Base-by-base conservation (phyloP, 2,888 invertebrate species). In the Melanostoma scalare region DNA sequence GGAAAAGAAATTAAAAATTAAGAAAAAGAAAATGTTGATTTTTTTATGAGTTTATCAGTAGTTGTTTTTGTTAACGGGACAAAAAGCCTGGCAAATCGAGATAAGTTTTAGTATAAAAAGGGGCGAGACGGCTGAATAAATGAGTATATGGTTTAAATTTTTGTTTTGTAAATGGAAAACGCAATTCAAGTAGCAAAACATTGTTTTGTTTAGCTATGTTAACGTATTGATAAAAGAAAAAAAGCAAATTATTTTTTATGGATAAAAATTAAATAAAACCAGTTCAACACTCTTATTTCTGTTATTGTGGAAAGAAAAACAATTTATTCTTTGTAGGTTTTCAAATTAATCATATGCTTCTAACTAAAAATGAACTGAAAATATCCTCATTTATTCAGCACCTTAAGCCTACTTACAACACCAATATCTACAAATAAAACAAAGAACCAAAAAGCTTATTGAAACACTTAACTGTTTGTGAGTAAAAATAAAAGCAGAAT, bases 41-140 rank as follows among this genome's bases (percentile, higher is more conserved):
- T 73, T 78, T 84, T 68, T 42, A 30, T 69, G 40, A 69, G 56
- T 80, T 76, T 73, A 56, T 77, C 74, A 10, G 46, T 75, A 40
- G 55, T 71, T 75, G 20, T 20, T 81, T 68, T 69, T 35, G 44
- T 81, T 46, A 20, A 72, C 75, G 88, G 88, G 89, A 88, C 87
- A 88, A 91, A 84, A 91, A 91, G 91, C 91, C 91, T 91, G 90
- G 89, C 91, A 91, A 91, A 91, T 91, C 91, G 91, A 91, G 91
- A 91, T 71, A 69, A 91, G 90, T 89, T 88, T 89, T 87, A 88
- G 88, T 86, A 52, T 61, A 67, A 85, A 84, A 86, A 88, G 90
- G 90, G 87, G 80, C 87, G 88, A 88, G 88, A 89, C 87, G 85
- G 86, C 89, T 90, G 89, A 89, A 88, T 86, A 88, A 88, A 89